These are phyloP conservation scores for Cololabis saira DNA, from an alignment of 2,113 vertebrate genomes.

Conservation along the genomic window DNA sequence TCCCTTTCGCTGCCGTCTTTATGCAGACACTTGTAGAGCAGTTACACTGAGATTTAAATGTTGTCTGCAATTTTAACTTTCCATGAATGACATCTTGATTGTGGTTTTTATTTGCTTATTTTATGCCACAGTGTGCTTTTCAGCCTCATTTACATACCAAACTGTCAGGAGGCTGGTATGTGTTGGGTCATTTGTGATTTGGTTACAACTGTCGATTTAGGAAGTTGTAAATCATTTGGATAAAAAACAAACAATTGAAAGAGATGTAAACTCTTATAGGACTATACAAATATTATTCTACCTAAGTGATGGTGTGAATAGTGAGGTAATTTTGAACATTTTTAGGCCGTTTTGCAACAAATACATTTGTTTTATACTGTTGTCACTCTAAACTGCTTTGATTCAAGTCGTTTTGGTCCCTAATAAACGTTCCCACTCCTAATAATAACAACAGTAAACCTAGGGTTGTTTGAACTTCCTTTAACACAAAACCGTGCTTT, in stretches of 20 bases:
- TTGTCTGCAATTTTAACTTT: neutral
- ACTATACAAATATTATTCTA: no score
- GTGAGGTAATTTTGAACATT: no score
- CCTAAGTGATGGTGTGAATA: no score
- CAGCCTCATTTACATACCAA: conserved; percentile 19
- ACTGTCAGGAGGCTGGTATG: neutral
- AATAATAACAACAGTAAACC: no score
- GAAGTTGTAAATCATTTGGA: conserved; percentile 26
- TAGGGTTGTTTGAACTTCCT: no score
- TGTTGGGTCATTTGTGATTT: conserved; percentile 18
- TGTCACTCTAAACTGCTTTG: no score
- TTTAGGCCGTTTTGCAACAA: no score
- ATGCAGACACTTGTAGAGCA: conserved; percentile 47
- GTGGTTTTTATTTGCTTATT: conserved; percentile 49
- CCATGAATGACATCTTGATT: conserved; percentile 1
- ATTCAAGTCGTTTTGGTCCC: no score
- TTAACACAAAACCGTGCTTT: no score
- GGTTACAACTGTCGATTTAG: conserved; percentile 34
- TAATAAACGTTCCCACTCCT: no score
- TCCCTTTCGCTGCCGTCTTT: conserved; percentile 11
- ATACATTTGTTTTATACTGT: no score
- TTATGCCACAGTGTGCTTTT: conserved; percentile 10
- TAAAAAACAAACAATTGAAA: conserved; percentile 47
- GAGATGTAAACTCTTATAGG: no score
- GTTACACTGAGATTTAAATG: conserved; percentile 11